phyloP scores from a whole-genome alignment of 64 coral and sea anemone genomes.

The Pocillopora damicornis region DNA sequence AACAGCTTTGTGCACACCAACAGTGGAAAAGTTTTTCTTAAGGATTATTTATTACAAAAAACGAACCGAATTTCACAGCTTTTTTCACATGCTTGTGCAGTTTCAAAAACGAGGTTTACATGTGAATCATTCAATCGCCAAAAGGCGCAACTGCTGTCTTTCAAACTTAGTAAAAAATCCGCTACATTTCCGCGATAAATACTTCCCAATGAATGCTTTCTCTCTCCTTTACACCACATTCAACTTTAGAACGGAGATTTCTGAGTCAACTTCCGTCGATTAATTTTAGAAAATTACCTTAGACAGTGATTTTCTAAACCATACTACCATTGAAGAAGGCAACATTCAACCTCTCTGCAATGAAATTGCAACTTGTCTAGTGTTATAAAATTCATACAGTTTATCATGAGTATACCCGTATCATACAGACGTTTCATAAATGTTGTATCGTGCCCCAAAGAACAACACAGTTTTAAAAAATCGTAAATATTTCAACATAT shows the following conservation, averaged over 20 bases:
- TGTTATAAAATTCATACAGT: not conserved
- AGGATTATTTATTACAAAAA: slow-evolving; percentile 38
- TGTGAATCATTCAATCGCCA: slow-evolving; percentile 2
- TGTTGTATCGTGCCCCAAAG: not conserved
- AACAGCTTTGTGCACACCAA: not conserved
- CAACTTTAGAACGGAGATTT: not conserved
- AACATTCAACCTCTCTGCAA: not conserved
- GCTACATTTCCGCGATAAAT: slow-evolving; percentile 18
- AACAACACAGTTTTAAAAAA: not conserved
- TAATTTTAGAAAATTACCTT: not conserved
- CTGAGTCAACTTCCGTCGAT: not conserved
- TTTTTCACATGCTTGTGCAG: not conserved
- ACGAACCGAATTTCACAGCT: not conserved
- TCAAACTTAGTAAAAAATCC: not conserved
- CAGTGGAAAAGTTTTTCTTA: slow-evolving; percentile 4
- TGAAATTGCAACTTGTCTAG: not conserved
- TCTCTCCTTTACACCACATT: not conserved
- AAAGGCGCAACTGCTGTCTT: not conserved
- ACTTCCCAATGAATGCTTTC: not conserved
- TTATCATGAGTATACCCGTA: slow-evolving; percentile 23
- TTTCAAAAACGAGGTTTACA: slow-evolving; percentile 9
- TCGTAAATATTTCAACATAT: not conserved
- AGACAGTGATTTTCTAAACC: not conserved
- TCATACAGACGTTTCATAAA: slow-evolving; percentile 28
- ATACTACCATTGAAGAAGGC: not conserved